A percentile compares a stretch with the other conserved stretches of the same genome.
Evolutionary conservation across 2,797 vertebrate species (phyloP).

Genomic region (Aulostomus chinensis): DNA sequence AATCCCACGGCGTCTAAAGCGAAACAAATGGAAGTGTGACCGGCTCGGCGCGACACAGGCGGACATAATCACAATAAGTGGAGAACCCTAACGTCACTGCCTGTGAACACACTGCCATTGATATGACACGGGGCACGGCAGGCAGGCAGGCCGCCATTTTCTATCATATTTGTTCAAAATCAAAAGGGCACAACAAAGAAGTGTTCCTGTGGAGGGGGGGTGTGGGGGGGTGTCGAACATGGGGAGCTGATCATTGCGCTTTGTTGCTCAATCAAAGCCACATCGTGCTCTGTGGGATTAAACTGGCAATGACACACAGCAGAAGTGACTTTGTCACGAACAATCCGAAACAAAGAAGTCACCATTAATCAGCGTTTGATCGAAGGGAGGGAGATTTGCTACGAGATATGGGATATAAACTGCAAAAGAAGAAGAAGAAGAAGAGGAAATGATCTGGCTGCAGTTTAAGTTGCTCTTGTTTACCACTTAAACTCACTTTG

Average conservation of each 20-base stretch:
- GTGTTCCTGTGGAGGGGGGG: conserved; percentile 45
- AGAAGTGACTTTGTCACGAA: conserved; percentile 30
- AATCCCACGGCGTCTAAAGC: conserved; percentile 12
- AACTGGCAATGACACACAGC: conserved; percentile 31
- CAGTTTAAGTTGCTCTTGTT: not conserved
- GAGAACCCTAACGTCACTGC: conserved; percentile 32
- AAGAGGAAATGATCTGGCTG: too few species aligned
- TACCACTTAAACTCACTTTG: too few species aligned
- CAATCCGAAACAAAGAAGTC: conserved; percentile 9
- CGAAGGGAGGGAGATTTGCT: not conserved
- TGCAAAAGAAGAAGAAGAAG: conserved; percentile 1
- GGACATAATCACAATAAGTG: conserved; percentile 70
- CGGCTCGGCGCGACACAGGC: conserved; percentile 25
- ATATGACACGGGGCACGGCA: conserved; percentile 47
- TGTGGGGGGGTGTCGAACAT: conserved; percentile 41
- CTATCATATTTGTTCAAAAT: conserved; percentile 57
- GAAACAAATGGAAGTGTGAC: conserved; percentile 25
- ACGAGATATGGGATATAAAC: not conserved
- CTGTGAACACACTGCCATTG: conserved; percentile 49
- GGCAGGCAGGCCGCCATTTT: conserved; percentile 42
- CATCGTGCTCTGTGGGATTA: conserved; percentile 31
- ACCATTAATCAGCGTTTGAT: conserved; percentile 30
- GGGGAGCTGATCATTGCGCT: conserved; percentile 48
- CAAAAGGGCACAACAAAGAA: conserved; percentile 52
- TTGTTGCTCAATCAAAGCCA: conserved; percentile 53